phyloP scores from a whole-genome alignment of 2,113 vertebrate genomes.

The Malurus melanocephalus region DNA sequence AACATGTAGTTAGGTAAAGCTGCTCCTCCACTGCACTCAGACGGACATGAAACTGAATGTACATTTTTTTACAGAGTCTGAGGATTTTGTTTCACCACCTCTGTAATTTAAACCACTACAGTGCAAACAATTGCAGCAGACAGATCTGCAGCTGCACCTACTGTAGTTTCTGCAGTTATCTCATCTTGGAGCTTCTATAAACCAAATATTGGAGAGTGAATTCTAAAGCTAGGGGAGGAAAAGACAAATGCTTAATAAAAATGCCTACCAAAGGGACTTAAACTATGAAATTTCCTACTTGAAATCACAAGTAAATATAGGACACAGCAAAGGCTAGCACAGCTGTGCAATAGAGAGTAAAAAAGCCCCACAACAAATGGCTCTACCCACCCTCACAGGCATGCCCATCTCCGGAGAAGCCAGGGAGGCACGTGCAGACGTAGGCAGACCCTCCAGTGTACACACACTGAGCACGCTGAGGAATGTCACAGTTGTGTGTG shows the following conservation, averaged over 20 bases:
- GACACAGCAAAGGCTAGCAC: neutral
- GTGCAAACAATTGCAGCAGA: neutral
- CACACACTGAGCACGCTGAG: constrained; percentile 83
- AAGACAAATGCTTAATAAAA: neutral
- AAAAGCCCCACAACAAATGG: neutral
- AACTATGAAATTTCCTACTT: neutral
- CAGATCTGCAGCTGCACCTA: neutral
- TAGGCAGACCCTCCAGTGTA: constrained; percentile 80
- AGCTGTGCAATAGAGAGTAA: neutral
- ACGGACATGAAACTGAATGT: neutral
- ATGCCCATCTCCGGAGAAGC: constrained; percentile 83
- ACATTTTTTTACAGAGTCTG: neutral
- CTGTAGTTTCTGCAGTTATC: neutral
- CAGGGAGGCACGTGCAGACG: constrained; percentile 82
- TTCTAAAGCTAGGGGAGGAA: neutral
- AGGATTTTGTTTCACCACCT: neutral
- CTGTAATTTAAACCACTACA: neutral
- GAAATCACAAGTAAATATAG: neutral
- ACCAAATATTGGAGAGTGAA: neutral
- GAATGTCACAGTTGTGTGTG: constrained; percentile 83
- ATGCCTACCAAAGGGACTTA: neutral
- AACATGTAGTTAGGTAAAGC: neutral
- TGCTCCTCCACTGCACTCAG: neutral
- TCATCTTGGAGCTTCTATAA: neutral
- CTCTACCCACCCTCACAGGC: constrained; percentile 79